phyloP scores from a whole-genome alignment of 2,797 vertebrate species.

The Saxicola maurus region DNA sequence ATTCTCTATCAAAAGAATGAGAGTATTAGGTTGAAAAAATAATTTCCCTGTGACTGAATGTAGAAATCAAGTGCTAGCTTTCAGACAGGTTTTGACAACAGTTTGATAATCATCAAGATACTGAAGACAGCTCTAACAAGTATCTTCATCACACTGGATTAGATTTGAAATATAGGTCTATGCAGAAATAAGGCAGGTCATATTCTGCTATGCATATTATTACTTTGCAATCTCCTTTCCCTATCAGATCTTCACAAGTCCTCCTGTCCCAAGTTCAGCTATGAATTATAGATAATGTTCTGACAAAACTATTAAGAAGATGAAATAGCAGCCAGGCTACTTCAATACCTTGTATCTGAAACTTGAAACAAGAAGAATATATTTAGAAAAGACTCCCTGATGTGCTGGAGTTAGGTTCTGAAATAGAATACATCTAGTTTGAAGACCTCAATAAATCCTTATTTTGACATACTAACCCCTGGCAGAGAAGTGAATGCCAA shows the following conservation, averaged over 20 bases:
- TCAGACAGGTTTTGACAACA: background rate
- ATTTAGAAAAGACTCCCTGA: slow-evolving; percentile 13
- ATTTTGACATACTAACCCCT: slow-evolving; percentile 5
- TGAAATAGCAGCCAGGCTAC: background rate
- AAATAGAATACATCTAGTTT: background rate
- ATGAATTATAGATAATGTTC: slow-evolving; percentile 33
- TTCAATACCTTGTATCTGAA: slow-evolving; percentile 9
- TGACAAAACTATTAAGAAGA: slow-evolving; percentile 40
- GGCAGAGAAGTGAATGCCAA: background rate
- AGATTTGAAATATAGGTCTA: background rate
- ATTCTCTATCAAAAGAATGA: background rate
- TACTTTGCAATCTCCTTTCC: background rate
- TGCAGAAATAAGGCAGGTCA: slow-evolving; percentile 6
- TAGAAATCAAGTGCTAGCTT: background rate
- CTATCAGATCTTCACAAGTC: background rate
- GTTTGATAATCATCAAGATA: background rate
- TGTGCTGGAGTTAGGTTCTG: background rate
- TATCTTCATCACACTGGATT: background rate
- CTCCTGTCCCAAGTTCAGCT: background rate
- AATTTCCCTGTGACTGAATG: background rate
- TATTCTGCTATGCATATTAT: background rate
- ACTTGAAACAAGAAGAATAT: slow-evolving; percentile 17
- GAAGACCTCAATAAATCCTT: background rate
- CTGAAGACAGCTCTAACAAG: background rate
- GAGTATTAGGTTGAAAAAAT: background rate